These are phyloP conservation scores for Diadegma fenestrale DNA, from an alignment of 2,888 invertebrate genomes.

Conservation along the genomic window DNA sequence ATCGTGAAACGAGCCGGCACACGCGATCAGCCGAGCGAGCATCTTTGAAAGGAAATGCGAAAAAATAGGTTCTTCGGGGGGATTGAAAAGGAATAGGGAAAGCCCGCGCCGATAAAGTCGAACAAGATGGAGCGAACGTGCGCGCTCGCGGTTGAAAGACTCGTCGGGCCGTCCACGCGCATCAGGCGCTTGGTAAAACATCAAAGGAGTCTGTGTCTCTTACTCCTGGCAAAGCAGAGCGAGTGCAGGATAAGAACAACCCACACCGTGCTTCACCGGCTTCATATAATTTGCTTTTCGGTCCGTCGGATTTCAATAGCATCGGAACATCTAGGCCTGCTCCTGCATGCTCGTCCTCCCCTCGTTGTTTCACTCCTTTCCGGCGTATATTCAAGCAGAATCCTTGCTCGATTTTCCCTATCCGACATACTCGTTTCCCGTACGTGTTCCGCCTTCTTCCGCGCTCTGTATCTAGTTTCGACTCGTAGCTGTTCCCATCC, in stretches of 20 bases:
- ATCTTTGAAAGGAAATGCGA: conserved; percentile 64
- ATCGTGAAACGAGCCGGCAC: conserved; percentile 44
- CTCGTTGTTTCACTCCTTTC: conserved; percentile 36
- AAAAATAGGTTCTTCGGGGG: conserved; percentile 28
- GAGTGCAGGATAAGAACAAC: conserved; percentile 45
- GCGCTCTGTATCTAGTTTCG: conserved; percentile 11
- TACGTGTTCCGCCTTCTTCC: conserved; percentile 44
- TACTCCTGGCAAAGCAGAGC: conserved; percentile 5
- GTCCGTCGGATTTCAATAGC: conserved; percentile 83
- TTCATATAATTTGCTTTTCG: conserved; percentile 84
- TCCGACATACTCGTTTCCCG: conserved; percentile 43
- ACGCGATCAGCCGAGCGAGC: conserved; percentile 57
- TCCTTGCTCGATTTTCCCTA: conserved; percentile 39
- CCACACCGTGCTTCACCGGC: conserved; percentile 74
- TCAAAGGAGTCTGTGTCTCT: conserved; percentile 77
- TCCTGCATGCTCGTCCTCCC: conserved; percentile 33
- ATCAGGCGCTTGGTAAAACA: conserved; percentile 75
- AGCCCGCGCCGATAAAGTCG: conserved; percentile 36
- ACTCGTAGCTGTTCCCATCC: conserved; percentile 46
- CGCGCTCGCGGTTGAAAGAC: conserved; percentile 65
- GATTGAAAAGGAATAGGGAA: conserved; percentile 17
- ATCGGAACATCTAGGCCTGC: conserved; percentile 77
- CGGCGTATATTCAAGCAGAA: conserved; percentile 19
- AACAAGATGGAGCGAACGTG: conserved; percentile 58
- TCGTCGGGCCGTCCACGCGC: conserved; percentile 56